Percentiles rank a stretch among this genome's conserved stretches.
Conservation (phyloP, 2,888 invertebrate genomes). For the Cenopis cana region DNA sequence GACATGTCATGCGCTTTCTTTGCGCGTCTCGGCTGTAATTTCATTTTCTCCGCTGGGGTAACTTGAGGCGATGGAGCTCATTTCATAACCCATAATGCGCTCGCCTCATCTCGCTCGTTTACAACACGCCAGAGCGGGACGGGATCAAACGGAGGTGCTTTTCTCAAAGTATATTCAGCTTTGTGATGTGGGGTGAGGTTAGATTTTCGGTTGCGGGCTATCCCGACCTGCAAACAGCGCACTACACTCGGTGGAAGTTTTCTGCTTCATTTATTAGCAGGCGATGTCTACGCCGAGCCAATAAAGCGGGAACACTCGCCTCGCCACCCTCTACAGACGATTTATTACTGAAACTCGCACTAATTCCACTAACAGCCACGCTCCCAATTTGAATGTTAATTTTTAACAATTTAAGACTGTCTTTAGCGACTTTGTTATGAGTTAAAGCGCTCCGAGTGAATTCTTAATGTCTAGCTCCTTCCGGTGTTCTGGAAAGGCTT, state of each 20-base stretch:
- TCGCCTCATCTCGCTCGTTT: constrained; percentile 61
- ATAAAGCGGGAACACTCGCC: constrained; percentile 73
- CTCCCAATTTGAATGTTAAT: constrained; percentile 83
- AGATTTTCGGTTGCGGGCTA: constrained; percentile 68
- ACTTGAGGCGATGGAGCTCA: constrained; percentile 77
- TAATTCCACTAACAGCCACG: constrained; percentile 81
- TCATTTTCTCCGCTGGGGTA: constrained; percentile 76
- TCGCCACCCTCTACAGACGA: constrained; percentile 79
- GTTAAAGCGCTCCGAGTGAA: constrained; percentile 65
- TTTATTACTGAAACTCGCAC: constrained; percentile 79
- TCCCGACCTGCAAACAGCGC: constrained; percentile 73
- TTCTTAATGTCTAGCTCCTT: constrained; percentile 64
- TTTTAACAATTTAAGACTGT: constrained; percentile 81
- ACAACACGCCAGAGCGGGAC: constrained; percentile 56
- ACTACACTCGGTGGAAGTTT: constrained; percentile 77
- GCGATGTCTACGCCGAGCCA: constrained; percentile 77
- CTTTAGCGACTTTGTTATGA: constrained; percentile 74
- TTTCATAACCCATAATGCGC: constrained; percentile 82
- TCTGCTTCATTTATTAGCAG: constrained; percentile 83
- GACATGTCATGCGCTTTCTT: constrained; percentile 73
- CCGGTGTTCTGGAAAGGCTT: constrained; percentile 58
- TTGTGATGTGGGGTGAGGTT: constrained; percentile 59
- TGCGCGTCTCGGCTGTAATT: constrained; percentile 76
- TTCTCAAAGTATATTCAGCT: constrained; percentile 67
- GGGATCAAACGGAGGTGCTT: constrained; percentile 61